Evolutionary conservation across 1,140 invertebrate genomes (phyloP), one percentile per base, ranked within the genome.

Genomic region (Aricia agestis): DNA sequence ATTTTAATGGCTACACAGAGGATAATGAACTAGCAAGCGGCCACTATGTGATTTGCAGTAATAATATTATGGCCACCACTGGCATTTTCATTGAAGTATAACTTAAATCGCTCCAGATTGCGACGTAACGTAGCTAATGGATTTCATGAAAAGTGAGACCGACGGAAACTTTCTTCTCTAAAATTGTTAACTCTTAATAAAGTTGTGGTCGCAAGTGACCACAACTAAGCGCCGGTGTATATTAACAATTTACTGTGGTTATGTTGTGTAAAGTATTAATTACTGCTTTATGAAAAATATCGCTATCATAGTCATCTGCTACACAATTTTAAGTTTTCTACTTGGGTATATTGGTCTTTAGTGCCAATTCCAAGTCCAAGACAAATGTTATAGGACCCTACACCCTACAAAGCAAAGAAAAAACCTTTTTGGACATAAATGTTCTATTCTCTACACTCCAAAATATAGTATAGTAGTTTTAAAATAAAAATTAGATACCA

Each of bases 61-160:
- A 6, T 63, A 63, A 63, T 19, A 19, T 18, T 63, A 63, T 11
- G 36, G 59, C 18, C 17, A 19, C 11, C 45, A 19, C 42, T 42
- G 10, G 36, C n/a, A 15, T 67, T 42, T 67, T 67, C 42, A 15
- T 67, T 45, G 66, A 45, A 45, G 18, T 18, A 42, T 41, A 11
- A 41, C 36, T 25, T 45, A 7, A 19, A 19, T 42, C 41, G 36
- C 42, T 67, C 17, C 15, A 45, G 9, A 67, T 67, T 42, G 42
- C 36, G n/a, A 41, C 66, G 66, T 42, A 42, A 67, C 66, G 66
- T 42, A 18, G 41, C 66, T 11, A 67, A 67, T 67, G 15, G 66
- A 67, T 67, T 67, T 67, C 41, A 67, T 52, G 66, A 67, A 67
- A 67, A 67, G 41, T 45, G 66, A 67, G 66, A 17, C n/a, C 32